Base-by-base conservation (phyloP, 2,797 vertebrate genomes). In the Brotula barbata region DNA sequence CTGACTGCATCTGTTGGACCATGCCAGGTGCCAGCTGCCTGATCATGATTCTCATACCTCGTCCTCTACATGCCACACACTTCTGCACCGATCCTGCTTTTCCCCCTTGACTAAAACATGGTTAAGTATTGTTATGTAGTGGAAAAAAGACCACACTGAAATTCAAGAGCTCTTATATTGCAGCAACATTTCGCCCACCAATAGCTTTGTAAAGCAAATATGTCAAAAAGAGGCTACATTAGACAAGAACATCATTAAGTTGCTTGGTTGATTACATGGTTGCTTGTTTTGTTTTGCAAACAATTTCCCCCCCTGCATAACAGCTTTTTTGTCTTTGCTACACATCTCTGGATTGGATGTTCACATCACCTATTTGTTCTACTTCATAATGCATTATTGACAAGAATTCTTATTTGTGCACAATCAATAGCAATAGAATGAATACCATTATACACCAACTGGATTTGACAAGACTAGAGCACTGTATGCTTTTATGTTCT, bases 1-100 rank as follows among this genome's bases (percentile, higher is more conserved):
- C 96, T 1, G 97, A 98, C 85, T 99, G 96, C 97, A 99, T 98
- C 90, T 98, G 97, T 82, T 99, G 96, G 33, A 99, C 97, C 97
- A 99, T 99, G 1, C 97, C 97, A 1, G 97, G 96, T 58, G 95
- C 97, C 91, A 99, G 91, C 88, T 99, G 97, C 85, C 97, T 94
- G 82, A 99, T 97, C 95, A 99, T 96, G 83, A 99, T 95, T 69
- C 96, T 94, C 61, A 99, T 93, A 34, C 97, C 97, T 54, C 96
- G 90, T 44, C 97, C 97, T 80, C 95, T 92, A 86, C 97, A 99
- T 41, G 94, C 92, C 54, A 90, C 89, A 71, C 97, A 99, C 80
- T 98, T 98, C 88, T 99, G 96, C 82, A 99, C 96, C 0, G 97
- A 95, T 84, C 97, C 97, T 1, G 95, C 92, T 77, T 99, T 99